Conservation (phyloP, 2,797 vertebrate species). For the Spizella passerina region DNA sequence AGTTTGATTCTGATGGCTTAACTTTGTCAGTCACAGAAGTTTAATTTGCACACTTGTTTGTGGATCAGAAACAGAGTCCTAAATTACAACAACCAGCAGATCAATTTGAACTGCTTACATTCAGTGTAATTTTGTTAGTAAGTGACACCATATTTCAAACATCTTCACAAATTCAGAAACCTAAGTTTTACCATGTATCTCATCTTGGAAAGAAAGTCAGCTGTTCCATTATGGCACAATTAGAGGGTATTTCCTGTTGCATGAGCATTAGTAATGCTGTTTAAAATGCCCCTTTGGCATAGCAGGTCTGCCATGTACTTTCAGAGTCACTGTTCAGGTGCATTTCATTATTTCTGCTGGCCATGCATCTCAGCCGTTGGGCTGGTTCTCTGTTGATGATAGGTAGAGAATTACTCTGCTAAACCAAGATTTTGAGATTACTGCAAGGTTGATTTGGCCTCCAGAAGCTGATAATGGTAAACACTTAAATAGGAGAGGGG, state of each 20-base stretch:
- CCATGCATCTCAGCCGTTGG: background rate
- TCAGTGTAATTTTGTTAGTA: fast-evolving
- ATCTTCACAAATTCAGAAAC: background rate
- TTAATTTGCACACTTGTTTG: background rate
- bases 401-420: background rate
- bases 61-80: background rate
- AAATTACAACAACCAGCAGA: background rate
- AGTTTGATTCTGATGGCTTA: background rate
- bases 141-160: background rate
- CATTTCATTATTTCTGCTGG: background rate
- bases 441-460: background rate
- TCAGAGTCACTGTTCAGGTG: background rate
- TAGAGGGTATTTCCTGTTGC: background rate
- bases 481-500: background rate
- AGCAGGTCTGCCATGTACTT: fast-evolving
- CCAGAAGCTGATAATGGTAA: background rate
- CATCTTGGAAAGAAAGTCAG: background rate
- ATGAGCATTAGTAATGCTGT: background rate
- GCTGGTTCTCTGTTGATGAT: background rate
- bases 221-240: background rate
- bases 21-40: background rate
- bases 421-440: background rate
- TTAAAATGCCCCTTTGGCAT: background rate
- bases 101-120: background rate
- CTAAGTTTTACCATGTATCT: background rate